phyloP scores from a whole-genome alignment of 1,140 invertebrate species.

The Drosophila ananassae region DNA sequence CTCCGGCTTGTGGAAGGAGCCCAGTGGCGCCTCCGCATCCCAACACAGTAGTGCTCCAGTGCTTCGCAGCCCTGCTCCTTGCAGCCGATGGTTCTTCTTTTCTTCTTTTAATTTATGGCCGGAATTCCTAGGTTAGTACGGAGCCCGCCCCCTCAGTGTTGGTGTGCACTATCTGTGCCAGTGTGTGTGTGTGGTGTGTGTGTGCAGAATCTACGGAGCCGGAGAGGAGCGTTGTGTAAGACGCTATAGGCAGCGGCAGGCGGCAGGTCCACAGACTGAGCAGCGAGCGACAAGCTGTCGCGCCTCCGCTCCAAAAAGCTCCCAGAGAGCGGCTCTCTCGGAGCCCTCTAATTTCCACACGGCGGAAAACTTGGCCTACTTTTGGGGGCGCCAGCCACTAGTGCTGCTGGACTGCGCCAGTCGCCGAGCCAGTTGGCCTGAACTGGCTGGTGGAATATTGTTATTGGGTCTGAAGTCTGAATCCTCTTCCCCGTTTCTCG shows the following conservation, averaged over 20 bases:
- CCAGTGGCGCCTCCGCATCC: constrained; percentile 35
- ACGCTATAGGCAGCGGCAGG: constrained; percentile 30
- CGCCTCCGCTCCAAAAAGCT: constrained; percentile 51
- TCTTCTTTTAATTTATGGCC: constrained; percentile 3
- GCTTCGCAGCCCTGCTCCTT: neutral
- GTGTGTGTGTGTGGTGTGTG: constrained; percentile 8
- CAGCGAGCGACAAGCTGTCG: constrained; percentile 43
- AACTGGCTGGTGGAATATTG: no score
- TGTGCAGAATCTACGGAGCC: constrained; percentile 4
- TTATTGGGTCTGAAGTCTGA: no score
- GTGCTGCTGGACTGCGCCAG: no score
- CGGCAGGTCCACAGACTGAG: no score
- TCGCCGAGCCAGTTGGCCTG: no score
- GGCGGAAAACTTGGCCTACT: neutral
- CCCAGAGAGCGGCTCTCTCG: constrained; percentile 7
- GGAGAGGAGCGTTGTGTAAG: constrained; percentile 29
- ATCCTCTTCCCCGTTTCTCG: neutral
- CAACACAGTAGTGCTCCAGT: neutral
- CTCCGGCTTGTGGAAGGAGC: constrained; percentile 30
- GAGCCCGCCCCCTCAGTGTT: neutral
- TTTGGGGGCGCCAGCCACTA: neutral
- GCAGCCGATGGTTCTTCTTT: neutral
- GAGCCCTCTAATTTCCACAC: neutral
- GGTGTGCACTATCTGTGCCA: constrained; percentile 4
- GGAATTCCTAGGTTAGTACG: constrained; percentile 4